These are phyloP conservation scores for Panthera tigris DNA, from an alignment of 2,113 vertebrate genomes.

Conservation along the genomic window DNA sequence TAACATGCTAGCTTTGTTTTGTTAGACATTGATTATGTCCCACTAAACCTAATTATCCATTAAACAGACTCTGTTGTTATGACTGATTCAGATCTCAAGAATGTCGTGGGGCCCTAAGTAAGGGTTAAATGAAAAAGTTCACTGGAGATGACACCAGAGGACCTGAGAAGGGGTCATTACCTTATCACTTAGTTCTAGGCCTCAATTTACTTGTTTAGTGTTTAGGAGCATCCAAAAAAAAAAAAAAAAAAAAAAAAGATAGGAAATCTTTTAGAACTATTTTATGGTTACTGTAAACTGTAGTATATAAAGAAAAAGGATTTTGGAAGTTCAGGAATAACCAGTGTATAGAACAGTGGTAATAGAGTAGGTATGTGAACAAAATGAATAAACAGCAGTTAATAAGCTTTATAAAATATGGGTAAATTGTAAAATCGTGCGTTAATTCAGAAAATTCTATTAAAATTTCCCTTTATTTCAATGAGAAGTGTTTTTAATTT, in stretches of 20 bases:
- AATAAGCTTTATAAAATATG: not conserved
- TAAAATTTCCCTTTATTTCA: not conserved
- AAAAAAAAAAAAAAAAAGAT: not conserved
- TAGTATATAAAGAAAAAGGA: not conserved
- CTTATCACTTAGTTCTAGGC: not conserved
- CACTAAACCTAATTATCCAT: not conserved
- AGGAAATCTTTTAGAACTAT: not conserved
- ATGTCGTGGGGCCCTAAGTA: not conserved
- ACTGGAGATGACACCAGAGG: not conserved
- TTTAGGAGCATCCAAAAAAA: not conserved
- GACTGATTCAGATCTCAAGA: not conserved
- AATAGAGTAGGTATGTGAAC: not conserved
- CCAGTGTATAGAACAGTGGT: not conserved
- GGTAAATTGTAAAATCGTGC: not conserved
- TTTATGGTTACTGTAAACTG: not conserved
- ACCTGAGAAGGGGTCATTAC: not conserved
- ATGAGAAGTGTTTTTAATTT: not conserved
- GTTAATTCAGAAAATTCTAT: conserved; percentile 1
- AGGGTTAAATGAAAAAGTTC: not conserved
- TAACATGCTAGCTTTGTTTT: not conserved
- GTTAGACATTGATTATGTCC: not conserved
- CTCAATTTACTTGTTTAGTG: not conserved
- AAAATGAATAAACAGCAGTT: not conserved
- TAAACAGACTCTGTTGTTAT: not conserved
- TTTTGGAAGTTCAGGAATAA: not conserved